Evolutionary conservation across 1,140 invertebrate genomes (phyloP), one percentile per base, ranked within the genome.

Genomic region (Matsumurasca onukii): DNA sequence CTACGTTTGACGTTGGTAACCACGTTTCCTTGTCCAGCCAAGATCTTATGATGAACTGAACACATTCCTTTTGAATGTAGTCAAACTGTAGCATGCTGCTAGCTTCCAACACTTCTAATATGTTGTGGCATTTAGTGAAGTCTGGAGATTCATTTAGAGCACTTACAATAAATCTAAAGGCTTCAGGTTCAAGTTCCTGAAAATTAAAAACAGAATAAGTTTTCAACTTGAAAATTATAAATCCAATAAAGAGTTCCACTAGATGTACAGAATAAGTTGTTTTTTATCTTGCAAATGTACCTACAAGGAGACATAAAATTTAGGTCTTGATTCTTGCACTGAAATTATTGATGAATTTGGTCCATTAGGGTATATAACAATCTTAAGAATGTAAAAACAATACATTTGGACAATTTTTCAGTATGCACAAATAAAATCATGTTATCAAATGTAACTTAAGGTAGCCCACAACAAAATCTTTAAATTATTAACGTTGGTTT

Each of bases 11-110:
- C 51, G 81, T 81, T 17, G 78, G 78, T 34, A 83, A 70, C 71
- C 80, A 82, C 67, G 80, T 83, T 30, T 76, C 77, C n/a, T 77
- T 71, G 69, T 79, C 77, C 12, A 83, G 73, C 69, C 81, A 73
- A 27, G 67, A 77, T n/a, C 72, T 63, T 20, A 76, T 65, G 2
- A 83, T 75, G 68, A 81, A 80, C n/a, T 78, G 70, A 3, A 76
- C 67, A 65, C 77, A 78, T 63, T 75, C 76, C 30, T 78, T 74
- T 39, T 81, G 77, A 31, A 83, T 78, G 31, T 75, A 74, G 24
- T 79, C 78, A 70, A 81, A 82, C 71, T 82, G 78, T 52, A 82
- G 67, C 72, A 81, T 74, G 55, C 76, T 76, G 0, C 78, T 78
- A 63, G 82, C 78, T 66, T 80, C 76, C 30, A 83, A 72, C 52